Conservation (phyloP, 2,797 vertebrate genomes). For the Galago senegalensis region DNA sequence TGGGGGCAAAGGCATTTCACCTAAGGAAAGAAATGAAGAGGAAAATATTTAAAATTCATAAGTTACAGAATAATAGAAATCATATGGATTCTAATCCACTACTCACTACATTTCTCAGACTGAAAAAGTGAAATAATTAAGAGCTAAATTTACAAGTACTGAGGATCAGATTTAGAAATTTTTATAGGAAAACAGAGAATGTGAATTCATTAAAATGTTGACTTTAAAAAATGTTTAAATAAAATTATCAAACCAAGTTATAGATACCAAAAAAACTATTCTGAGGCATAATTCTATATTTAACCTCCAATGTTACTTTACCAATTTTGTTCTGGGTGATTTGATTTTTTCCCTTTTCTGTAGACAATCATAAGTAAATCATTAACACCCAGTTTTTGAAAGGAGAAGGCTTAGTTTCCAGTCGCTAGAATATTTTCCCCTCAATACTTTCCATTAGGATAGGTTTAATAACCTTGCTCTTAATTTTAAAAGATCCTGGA, state of each 20-base stretch:
- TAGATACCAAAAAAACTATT: not conserved
- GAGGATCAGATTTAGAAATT: not conserved
- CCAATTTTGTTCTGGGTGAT: not conserved
- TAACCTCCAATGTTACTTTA: not conserved
- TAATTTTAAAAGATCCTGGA: conserved; percentile 42
- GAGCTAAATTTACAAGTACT: not conserved
- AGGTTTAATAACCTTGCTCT: conserved; percentile 47
- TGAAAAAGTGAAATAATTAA: not conserved
- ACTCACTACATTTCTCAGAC: not conserved
- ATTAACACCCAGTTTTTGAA: conserved; percentile 56
- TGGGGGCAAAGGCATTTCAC: not conserved
- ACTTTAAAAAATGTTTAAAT: conserved; percentile 11
- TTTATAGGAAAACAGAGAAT: not conserved
- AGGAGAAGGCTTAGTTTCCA: not conserved
- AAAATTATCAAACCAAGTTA: not conserved
- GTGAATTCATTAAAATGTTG: conserved; percentile 13
- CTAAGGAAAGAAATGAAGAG: not conserved
- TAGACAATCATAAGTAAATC: not conserved
- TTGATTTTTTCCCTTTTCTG: accelerated
- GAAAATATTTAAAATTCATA: not conserved
- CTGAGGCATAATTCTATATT: not conserved
- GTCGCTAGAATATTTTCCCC: not conserved
- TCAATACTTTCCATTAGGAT: not conserved
- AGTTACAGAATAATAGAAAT: not conserved
- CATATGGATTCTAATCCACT: not conserved